phyloP scores from a whole-genome alignment of 1,140 invertebrate genomes.

The Littorina saxatilis region DNA sequence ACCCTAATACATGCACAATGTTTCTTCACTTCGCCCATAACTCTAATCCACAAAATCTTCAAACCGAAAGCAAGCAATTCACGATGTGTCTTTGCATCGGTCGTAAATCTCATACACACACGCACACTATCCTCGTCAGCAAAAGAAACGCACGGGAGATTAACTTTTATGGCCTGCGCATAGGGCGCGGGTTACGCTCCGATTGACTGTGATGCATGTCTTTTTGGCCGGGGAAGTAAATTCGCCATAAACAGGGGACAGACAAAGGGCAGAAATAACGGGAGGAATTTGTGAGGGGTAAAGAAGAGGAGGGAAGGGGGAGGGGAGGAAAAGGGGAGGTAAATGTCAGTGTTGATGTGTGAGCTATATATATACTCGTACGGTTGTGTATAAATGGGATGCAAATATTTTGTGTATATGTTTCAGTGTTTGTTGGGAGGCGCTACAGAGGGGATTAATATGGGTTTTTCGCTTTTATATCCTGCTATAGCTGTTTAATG shows the following conservation, averaged over 20 bases:
- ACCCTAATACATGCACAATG: too few relatives aligned
- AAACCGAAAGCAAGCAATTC: not conserved
- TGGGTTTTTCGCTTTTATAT: too few relatives aligned
- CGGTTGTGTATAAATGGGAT: too few relatives aligned
- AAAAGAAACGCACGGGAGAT: not conserved
- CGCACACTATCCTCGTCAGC: not conserved
- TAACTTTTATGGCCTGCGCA: slow-evolving; percentile 2
- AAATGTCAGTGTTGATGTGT: too few relatives aligned
- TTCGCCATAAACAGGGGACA: not conserved
- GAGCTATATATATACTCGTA: too few relatives aligned
- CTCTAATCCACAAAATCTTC: not conserved
- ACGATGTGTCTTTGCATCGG: not conserved
- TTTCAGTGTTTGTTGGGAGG: too few relatives aligned
- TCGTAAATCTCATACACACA: not conserved
- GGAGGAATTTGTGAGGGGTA: not conserved
- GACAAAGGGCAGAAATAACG: not conserved
- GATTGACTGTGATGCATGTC: slow-evolving; percentile 11
- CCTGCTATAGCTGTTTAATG: too few relatives aligned
- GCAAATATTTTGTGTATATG: too few relatives aligned
- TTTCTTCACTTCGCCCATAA: not conserved
- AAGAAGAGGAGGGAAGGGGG: not conserved
- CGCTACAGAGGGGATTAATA: too few relatives aligned
- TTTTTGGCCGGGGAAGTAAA: not conserved
- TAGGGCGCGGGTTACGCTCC: not conserved
- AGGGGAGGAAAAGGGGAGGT: not conserved